Percentiles rank a stretch among this genome's conserved stretches.
Conservation (phyloP, 2,797 vertebrate species). For the Ctenosaura bakeri region DNA sequence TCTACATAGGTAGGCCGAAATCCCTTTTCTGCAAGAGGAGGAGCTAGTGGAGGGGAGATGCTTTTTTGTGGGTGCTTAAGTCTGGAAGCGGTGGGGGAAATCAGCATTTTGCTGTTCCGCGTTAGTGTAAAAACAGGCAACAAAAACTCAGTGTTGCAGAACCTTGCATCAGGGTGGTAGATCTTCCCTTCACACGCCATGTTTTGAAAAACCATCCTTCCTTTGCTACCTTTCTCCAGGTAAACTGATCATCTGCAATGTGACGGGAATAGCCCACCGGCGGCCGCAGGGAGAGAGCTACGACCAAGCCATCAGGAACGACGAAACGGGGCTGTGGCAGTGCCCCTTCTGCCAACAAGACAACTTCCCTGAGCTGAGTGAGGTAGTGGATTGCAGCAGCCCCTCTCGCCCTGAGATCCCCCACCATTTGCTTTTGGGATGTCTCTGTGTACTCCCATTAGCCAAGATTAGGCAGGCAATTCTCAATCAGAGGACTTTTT, state of each 20-base stretch:
- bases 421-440: no score
- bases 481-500: no score
- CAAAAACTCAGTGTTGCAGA: no score
- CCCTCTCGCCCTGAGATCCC: no score
- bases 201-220: neutral
- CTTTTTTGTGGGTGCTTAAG: neutral
- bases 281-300: conserved; percentile 98
- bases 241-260: conserved; percentile 95
- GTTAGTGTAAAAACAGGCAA: fast-evolving
- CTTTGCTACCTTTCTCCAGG: conserved; percentile 74
- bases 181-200: no score
- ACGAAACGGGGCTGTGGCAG: conserved; percentile 96
- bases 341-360: conserved; percentile 99
- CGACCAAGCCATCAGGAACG: conserved; percentile 97
- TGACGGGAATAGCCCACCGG: conserved; percentile 97
- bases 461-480: no score
- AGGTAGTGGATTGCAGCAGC: conserved; percentile 81
- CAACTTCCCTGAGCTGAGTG: conserved; percentile 98
- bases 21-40: neutral
- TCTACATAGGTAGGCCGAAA: conserved; percentile 92
- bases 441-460: neutral
- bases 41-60: neutral
- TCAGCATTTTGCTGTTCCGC: neutral
- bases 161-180: neutral
- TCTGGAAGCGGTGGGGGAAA: no score